Evolutionary conservation across 2,888 invertebrate species (phyloP).

Genomic region (Lottia gigantea): DNA sequence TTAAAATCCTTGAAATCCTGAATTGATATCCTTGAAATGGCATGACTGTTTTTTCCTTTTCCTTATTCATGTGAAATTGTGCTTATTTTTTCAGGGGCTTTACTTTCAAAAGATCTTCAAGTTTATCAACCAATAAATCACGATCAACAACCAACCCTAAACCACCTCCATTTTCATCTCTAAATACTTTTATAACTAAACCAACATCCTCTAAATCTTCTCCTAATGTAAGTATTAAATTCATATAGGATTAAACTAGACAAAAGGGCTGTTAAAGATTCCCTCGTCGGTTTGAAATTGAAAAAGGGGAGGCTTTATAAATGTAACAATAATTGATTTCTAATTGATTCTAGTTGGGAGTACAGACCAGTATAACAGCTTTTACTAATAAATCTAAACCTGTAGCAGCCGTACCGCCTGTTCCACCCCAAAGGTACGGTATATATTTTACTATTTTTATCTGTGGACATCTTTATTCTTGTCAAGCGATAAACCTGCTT

Average conservation of each 20-base stretch:
- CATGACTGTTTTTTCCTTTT: no score
- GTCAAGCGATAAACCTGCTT: no score
- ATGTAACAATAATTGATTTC: no score
- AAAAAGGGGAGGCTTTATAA: no score
- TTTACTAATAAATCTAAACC: constrained; percentile 49
- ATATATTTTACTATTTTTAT: neutral
- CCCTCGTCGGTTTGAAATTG: no score
- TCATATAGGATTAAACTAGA: no score
- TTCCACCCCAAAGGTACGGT: constrained; percentile 20
- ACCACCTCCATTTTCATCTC: neutral
- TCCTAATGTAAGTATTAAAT: neutral
- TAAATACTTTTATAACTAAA: no score
- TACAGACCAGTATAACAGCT: constrained; percentile 44
- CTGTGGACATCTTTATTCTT: no score
- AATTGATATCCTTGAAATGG: no score
- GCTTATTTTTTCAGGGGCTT: constrained; percentile 25
- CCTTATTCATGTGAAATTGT: no score
- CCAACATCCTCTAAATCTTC: neutral
- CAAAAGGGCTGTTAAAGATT: no score
- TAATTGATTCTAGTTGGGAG: constrained; percentile 11
- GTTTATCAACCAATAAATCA: constrained; percentile 9
- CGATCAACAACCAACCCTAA: neutral
- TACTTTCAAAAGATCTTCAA: constrained; percentile 27
- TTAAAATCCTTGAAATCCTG: no score
- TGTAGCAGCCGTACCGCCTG: constrained; percentile 54